Percentiles rank a stretch among this genome's conserved stretches.
Conservation (phyloP, 1,140 invertebrate species). For the Zaprionus gabonicus region DNA sequence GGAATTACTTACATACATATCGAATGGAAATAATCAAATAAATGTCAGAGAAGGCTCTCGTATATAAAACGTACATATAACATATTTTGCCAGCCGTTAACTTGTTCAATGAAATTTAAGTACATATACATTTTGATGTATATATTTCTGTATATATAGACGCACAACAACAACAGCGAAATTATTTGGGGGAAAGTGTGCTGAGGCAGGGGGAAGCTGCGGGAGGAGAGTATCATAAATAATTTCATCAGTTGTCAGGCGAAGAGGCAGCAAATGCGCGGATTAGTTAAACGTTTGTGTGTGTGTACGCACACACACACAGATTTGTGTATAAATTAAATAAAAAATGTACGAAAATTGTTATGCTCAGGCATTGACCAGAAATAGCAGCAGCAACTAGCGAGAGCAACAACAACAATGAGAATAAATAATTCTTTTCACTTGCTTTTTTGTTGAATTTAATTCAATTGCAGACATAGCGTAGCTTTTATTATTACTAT, state of each 20-base stretch:
- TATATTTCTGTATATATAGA: not conserved
- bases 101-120: slow-evolving; percentile 49
- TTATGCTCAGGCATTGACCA: slow-evolving; percentile 37
- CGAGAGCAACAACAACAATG: slow-evolving; percentile 37
- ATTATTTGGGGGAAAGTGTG: slow-evolving; percentile 1
- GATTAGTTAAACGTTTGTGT: slow-evolving; percentile 42
- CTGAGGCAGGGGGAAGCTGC: not conserved
- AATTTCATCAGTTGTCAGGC: slow-evolving; percentile 75
- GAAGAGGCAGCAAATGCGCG: slow-evolving; percentile 29
- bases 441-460: slow-evolving; percentile 62
- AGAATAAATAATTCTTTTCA: slow-evolving; percentile 46
- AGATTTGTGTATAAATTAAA: slow-evolving; percentile 55
- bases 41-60: slow-evolving; percentile 19
- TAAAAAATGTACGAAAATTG: slow-evolving; percentile 57
- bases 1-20: not conserved
- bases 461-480: slow-evolving; percentile 76
- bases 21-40: slow-evolving; percentile 35
- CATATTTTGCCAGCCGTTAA: slow-evolving; percentile 28
- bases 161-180: slow-evolving; percentile 14
- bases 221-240: slow-evolving; percentile 61
- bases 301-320: not conserved
- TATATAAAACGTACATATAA: slow-evolving; percentile 29
- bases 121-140: slow-evolving; percentile 20
- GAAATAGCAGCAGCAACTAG: slow-evolving; percentile 61
- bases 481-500: slow-evolving; percentile 17